Evolutionary conservation across 2,888 invertebrate genomes (phyloP), one percentile per base, ranked within the genome.

Genomic region (Ichneumon xanthorius): DNA sequence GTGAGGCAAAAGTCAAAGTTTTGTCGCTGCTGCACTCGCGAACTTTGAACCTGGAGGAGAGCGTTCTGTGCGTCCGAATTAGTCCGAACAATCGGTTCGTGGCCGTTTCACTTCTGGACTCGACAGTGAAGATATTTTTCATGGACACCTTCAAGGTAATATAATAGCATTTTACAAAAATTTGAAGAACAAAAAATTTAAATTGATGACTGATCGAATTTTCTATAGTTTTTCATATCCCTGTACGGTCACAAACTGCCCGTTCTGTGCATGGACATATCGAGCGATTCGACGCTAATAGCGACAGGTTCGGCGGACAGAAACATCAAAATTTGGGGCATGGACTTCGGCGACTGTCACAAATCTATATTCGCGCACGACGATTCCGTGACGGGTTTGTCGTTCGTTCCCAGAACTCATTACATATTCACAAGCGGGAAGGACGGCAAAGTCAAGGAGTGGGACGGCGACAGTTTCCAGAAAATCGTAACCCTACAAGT

Each of bases 261-360:
- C 0, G 98, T 99, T 0, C 95, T 98, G 0, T 98, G 98, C 91
- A 95, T 99, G 95, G 99, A 99, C 93, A 98, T 99, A 84, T 98
- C 98, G 16, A 97, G 97, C 89, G 98, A 98, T 93, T 97, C 97
- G 0, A 96, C 96, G 11, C 93, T 99, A 33, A 97, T 99, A 87
- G 98, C 96, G 11, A 99, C 99, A 0, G 99, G 99, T 7, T 99
- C 99, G 2, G 97, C 98, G 0, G 99, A 99, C 95, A 96, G 99
- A 58, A 99, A 98, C 93, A 96, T 99, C 40, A 99, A 99, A 95
- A 97, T 99, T 86, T 99, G 99, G 99, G 99, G 99, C 50, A 95
- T 99, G 94, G 99, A 99, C 94, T 99, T 99, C 93, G 99, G 99
- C n/a, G 99, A 99, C 94, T 99, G 99, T 90, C 99, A 99, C 94